Evolutionary conservation across 2,888 invertebrate species (phyloP).

Genomic region (Erebia aethiops): DNA sequence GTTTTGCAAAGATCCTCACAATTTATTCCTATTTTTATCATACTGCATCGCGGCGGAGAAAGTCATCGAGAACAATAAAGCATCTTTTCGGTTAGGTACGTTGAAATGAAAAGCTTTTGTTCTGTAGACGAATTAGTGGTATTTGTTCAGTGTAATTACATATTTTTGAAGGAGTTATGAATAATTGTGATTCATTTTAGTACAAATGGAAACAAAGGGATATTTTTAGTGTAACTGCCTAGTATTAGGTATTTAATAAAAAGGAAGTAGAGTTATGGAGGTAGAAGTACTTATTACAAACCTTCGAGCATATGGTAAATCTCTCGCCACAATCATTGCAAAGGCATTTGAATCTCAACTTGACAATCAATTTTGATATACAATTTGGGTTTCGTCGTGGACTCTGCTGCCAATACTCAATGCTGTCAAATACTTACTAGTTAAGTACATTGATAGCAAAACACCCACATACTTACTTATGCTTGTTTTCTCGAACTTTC

Average conservation of each 20-base stretch:
- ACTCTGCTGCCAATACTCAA: too few species aligned
- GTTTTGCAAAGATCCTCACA: conserved; percentile 82
- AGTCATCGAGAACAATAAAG: conserved; percentile 74
- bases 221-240: neutral
- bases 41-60: conserved; percentile 64
- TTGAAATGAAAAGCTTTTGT: conserved; percentile 64
- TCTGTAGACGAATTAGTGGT: conserved; percentile 49
- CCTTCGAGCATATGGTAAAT: too few species aligned
- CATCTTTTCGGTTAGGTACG: conserved; percentile 59
- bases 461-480: too few species aligned
- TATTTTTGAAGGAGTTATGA: conserved; percentile 27
- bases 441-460: too few species aligned
- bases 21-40: conserved; percentile 79
- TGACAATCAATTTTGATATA: too few species aligned
- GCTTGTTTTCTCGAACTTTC: too few species aligned
- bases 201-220: neutral
- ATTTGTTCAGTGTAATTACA: conserved; percentile 44
- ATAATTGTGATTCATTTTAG: conserved; percentile 17
- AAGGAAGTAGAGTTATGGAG: neutral
- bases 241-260: too few species aligned
- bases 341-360: too few species aligned
- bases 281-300: too few species aligned
- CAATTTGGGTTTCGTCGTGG: too few species aligned
- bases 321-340: too few species aligned
- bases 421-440: too few species aligned